Base-by-base conservation (phyloP, 92 coral and sea anemone genomes). In the Siderastrea siderea region DNA sequence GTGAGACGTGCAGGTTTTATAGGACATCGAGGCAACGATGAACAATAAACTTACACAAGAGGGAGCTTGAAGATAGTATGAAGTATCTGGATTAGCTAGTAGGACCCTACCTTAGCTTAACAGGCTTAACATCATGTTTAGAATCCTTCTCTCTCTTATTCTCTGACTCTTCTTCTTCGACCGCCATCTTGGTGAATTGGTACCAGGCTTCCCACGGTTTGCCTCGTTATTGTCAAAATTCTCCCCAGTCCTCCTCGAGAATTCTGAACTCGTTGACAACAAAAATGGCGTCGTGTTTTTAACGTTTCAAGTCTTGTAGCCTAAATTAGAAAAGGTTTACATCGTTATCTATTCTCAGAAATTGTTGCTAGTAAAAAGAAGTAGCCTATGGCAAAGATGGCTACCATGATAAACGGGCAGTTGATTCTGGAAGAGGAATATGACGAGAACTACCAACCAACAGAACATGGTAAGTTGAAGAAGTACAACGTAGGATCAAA, bases 351-450 rank as follows among this genome's bases (percentile, higher is more conserved):
- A n/a, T 7, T 4, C 0, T 46, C 3, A 66, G 19, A 69, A 16
- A 46, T 16, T 14, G 7, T 16, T 45, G 1, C 47, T 59, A 60
- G 2, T 7, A 45, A 47, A 14, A 63, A 5, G 0, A 77, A 45
- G 44, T 77, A 46, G 46, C 12, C 7, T 2, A 26, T 17, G 57
- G 26, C 69, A 71, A 73, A n/a, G 17, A 95, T 92, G 98, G 91
- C 93, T 19, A 97, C 96, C 78, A 91, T 96, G 76, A 97, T 97
- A 67, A 97, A 97, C 76, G 97, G 98, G 44, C 99, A 97, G 83
- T 75, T 94, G 16, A 97, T 97, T 75, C 59, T 97, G 89, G 99
- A 97, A 66, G 99, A 97, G 74, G 98, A 95, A 81, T 97, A 97
- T 76, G 99, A 97, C 79, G 99, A 95, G 74, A 90, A 95, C 49